A percentile compares a stretch with the other conserved stretches of the same genome.
Conservation (phyloP, 2,113 vertebrate species). For the Guaruba guarouba region DNA sequence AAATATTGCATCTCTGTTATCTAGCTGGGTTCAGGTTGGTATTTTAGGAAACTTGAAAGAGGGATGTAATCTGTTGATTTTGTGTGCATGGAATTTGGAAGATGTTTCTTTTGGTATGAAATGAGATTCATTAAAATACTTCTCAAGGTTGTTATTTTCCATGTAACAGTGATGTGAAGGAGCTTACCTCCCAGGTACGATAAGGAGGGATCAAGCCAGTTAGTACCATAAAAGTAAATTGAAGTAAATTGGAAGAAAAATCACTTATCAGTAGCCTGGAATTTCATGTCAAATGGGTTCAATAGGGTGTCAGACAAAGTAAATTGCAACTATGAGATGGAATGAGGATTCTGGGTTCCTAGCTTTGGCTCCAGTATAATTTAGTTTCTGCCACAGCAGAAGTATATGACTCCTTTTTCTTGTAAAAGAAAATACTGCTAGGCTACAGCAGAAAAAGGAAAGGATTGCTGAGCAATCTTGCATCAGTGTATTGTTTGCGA, state of each 20-base stretch:
- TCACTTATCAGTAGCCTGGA: background rate
- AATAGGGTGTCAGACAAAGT: conserved; percentile 28
- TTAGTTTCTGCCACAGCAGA: conserved; percentile 22
- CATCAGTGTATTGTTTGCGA: background rate
- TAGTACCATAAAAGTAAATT: conserved; percentile 3
- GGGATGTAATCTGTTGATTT: background rate
- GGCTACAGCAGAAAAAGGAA: background rate
- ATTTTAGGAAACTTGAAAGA: background rate
- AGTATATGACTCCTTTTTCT: conserved; percentile 10
- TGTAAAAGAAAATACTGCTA: background rate
- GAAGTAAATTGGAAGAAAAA: background rate
- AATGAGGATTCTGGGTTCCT: background rate
- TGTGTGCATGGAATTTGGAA: background rate
- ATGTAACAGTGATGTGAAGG: background rate
- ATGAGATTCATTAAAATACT: background rate
- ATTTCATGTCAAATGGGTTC: conserved; percentile 53
- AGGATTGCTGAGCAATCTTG: background rate
- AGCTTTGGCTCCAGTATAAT: conserved; percentile 25
- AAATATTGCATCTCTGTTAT: background rate
- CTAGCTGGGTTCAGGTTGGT: background rate
- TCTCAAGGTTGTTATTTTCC: background rate
- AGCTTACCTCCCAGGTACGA: background rate
- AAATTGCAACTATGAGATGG: conserved; percentile 45
- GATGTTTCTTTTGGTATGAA: background rate
- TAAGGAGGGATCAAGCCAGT: conserved; percentile 9